These are phyloP conservation scores for Cancer borealis DNA, from an alignment of 2,888 invertebrate species.

Conservation along the genomic window DNA sequence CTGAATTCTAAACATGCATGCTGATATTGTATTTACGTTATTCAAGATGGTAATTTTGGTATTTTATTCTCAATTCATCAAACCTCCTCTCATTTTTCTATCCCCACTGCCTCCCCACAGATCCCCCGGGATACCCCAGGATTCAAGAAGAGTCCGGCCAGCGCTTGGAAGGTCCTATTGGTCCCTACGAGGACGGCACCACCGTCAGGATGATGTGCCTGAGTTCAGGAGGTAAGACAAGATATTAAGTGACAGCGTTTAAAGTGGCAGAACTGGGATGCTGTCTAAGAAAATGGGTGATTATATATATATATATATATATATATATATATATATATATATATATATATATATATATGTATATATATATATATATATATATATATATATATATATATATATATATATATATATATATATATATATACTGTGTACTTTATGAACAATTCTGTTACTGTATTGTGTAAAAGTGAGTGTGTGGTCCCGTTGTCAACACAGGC, in stretches of 20 bases:
- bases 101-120: conserved; percentile 52
- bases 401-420: conserved; percentile 41
- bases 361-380: conserved; percentile 35
- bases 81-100: background rate
- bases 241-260: background rate
- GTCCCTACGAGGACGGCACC: conserved; percentile 76
- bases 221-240: conserved; percentile 73
- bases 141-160: conserved; percentile 72
- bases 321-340: conserved; percentile 41
- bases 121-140: conserved; percentile 75
- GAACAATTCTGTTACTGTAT: background rate
- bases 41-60: background rate
- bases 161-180: conserved; percentile 75
- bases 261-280: background rate
- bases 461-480: background rate
- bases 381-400: conserved; percentile 21
- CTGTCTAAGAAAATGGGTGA: too few relatives aligned
- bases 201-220: conserved; percentile 72
- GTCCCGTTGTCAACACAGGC: background rate
- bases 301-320: background rate
- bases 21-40: background rate
- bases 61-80: background rate
- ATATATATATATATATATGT: conserved; percentile 27
- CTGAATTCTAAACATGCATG: background rate
- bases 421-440: background rate